Percentiles rank a stretch among this genome's conserved stretches.
Evolutionary conservation across 1,140 invertebrate species (phyloP).

Genomic region (Parasteatoda tepidariorum): DNA sequence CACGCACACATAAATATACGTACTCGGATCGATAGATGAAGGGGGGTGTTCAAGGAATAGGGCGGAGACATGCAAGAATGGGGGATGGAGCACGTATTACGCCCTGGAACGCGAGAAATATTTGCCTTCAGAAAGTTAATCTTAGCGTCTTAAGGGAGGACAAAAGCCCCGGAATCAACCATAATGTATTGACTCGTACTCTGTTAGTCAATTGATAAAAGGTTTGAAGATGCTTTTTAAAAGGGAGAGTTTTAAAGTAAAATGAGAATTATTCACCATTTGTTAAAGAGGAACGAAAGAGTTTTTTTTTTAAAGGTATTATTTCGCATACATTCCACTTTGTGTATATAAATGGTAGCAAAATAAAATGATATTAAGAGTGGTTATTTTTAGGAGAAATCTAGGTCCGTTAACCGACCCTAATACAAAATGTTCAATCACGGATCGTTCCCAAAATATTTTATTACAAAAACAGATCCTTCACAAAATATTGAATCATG

Average conservation of each 20-base stretch:
- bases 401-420: too few species aligned
- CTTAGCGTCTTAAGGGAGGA: not conserved
- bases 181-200: conserved; percentile 34
- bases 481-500: too few species aligned
- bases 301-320: not conserved
- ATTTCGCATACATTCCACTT: too few species aligned
- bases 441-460: too few species aligned
- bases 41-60: conserved; percentile 9
- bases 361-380: too few species aligned
- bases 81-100: conserved; percentile 9
- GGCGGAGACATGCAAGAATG: not conserved
- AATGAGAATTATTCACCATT: not conserved
- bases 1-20: not conserved
- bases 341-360: too few species aligned
- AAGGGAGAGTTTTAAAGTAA: not conserved
- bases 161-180: not conserved
- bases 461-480: too few species aligned
- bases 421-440: too few species aligned
- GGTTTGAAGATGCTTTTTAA: too few species aligned
- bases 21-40: not conserved
- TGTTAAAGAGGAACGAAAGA: not conserved
- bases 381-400: too few species aligned
- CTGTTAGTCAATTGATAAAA: conserved; percentile 33
- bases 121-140: conserved; percentile 41
- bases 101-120: conserved; percentile 32